Evolutionary conservation across 1,140 invertebrate species (phyloP).

Genomic region (Lanistes nyassanus): DNA sequence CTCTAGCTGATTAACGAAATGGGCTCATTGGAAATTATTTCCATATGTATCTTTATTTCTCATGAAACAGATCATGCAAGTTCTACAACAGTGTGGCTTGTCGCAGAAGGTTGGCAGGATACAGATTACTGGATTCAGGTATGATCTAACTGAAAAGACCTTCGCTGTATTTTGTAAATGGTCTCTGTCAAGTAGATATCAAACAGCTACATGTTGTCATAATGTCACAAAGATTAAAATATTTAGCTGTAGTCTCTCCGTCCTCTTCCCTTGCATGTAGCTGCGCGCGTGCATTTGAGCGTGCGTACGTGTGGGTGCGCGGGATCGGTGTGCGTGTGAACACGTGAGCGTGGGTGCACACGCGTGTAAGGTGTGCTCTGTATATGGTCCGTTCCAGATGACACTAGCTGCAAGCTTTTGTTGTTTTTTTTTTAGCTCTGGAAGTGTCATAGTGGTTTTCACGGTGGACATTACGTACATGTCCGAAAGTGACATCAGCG

Average conservation of each 20-base stretch:
- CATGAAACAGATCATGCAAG: not conserved
- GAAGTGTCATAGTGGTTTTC: constrained; percentile 13
- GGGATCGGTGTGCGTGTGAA: constrained; percentile 5
- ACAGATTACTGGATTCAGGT: constrained; percentile 4
- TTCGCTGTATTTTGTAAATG: too few species aligned
- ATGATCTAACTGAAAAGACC: not conserved
- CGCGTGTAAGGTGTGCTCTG: not conserved
- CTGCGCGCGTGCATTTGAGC: not conserved
- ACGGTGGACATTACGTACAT: not conserved
- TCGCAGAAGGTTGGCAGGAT: not conserved
- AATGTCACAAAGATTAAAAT: too few species aligned
- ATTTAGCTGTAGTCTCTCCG: too few species aligned
- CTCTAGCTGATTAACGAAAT: too few species aligned
- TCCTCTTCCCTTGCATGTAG: not conserved
- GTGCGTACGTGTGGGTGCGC: constrained; percentile 4
- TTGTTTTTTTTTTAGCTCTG: not conserved
- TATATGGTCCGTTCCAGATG: too few species aligned
- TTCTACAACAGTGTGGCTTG: not conserved
- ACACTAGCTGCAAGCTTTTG: not conserved
- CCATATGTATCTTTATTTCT: too few species aligned
- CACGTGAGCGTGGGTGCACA: not conserved
- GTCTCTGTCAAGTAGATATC: too few species aligned
- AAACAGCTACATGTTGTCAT: too few species aligned
- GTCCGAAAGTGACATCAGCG: not conserved
- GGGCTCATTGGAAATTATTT: too few species aligned